Conservation (phyloP, 2,888 invertebrate species). For the Pammene fasciana region DNA sequence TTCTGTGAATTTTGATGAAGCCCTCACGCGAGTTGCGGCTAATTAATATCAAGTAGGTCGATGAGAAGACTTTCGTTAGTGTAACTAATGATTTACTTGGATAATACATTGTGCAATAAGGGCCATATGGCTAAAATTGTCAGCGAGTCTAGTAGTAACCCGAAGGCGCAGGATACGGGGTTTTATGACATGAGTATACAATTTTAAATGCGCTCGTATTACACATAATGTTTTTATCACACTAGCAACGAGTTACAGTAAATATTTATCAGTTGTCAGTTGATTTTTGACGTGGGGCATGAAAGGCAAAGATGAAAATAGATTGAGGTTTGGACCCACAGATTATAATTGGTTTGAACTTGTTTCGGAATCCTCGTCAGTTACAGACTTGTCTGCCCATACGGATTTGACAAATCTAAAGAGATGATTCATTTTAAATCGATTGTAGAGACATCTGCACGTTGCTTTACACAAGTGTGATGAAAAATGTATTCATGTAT, state of each 20-base stretch:
- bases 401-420: no score
- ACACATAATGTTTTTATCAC: slow-evolving; percentile 2
- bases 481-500: slow-evolving; percentile 57
- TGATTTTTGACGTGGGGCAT: not conserved
- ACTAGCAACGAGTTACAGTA: not conserved
- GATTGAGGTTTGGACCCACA: no score
- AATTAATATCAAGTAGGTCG: slow-evolving; percentile 60
- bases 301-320: not conserved
- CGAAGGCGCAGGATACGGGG: not conserved
- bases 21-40: slow-evolving; percentile 53
- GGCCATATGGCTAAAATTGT: not conserved
- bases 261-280: not conserved
- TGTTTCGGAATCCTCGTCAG: no score
- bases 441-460: no score
- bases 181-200: not conserved
- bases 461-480: slow-evolving; percentile 11
- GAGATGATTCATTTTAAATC: no score
- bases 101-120: slow-evolving; percentile 2
- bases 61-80: slow-evolving; percentile 64
- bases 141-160: not conserved
- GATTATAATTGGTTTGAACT: no score
- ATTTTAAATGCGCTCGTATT: not conserved
- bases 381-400: no score
- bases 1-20: slow-evolving; percentile 56
- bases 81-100: slow-evolving; percentile 68